These are phyloP conservation scores for Sceliomorpha sp. DNA, from an alignment of 2,888 invertebrate genomes.

Conservation along the genomic window DNA sequence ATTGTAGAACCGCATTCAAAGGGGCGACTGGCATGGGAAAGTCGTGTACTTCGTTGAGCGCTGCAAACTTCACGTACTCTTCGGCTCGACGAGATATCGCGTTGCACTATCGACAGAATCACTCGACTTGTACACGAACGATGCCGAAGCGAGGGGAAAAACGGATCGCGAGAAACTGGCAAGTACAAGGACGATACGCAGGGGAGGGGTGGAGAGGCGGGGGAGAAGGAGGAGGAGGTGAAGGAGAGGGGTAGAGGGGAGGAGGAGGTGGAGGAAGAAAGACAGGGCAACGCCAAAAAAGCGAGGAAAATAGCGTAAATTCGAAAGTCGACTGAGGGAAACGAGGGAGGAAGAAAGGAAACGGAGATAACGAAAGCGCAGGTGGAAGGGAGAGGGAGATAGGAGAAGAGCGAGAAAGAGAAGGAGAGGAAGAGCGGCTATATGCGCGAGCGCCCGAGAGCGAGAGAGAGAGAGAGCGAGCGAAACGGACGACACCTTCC, in stretches of 20 bases:
- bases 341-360: slow-evolving; percentile 19
- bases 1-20: slow-evolving; percentile 47
- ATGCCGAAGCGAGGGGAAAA: too few species aligned
- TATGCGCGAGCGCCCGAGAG: slow-evolving; percentile 52
- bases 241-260: slow-evolving; percentile 3
- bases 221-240: slow-evolving; percentile 17
- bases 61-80: slow-evolving; percentile 29
- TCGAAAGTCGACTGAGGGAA: slow-evolving; percentile 7
- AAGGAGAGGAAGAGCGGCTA: too few species aligned
- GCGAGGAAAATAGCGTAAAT: too few species aligned
- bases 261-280: too few species aligned
- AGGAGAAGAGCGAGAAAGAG: slow-evolving; percentile 55
- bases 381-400: slow-evolving; percentile 31
- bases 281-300: too few species aligned
- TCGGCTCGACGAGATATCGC: slow-evolving; percentile 39
- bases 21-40: slow-evolving; percentile 39
- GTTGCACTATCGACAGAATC: slow-evolving; percentile 38
- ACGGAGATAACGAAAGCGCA: slow-evolving; percentile 10
- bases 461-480: slow-evolving; percentile 59
- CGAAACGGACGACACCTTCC: slow-evolving; percentile 66
- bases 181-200: too few species aligned
- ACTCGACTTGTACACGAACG: slow-evolving; percentile 31
- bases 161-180: too few species aligned
- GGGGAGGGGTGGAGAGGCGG: slow-evolving; percentile 4
- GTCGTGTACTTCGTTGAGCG: slow-evolving; percentile 31